Evolutionary conservation across 2,888 invertebrate genomes (phyloP), one percentile per base, ranked within the genome.

Genomic region (Xestoiulus laeticollis): DNA sequence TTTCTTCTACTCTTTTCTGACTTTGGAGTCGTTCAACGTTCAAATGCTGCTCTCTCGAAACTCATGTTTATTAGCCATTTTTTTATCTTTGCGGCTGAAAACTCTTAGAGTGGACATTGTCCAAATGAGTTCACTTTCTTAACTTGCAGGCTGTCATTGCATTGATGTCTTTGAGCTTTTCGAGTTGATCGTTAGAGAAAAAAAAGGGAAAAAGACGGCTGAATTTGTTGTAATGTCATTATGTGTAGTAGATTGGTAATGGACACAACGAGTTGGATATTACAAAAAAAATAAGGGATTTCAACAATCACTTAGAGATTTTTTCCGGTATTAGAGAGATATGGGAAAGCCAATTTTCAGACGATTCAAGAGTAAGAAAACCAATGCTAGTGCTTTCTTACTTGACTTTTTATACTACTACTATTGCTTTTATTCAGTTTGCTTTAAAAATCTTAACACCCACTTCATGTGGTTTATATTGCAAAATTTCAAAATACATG

Each of bases 251-350:
- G 78, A 78, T 14, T 78, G 30, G 30, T 78, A 78, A 78, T 78
- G 78, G 78, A 78, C 78, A 78, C 78, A 78, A 78, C 78, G 78
- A 78, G 78, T 78, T 30, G 78, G 78, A 78, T 78, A 78, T 78
- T 30, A 30, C 30, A 30, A 78, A 78, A 48, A 59, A 78, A 78
- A 78, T 78, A 78, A 78, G 78, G 78, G 78, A 30, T 78, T 78
- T 78, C 78, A 78, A 78, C 78, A 78, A 78, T 78, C 78, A 78
- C 78, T 78, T 78, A 78, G 30, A 26, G 78, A 78, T 78, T 78
- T 78, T 78, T 78, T 78, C 78, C 78, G 78, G 78, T 78, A 26
- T 78, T 78, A 78, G 78, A 78, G 12, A 78, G 30, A 30, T 78
- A 78, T 78, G 22, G 78, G 78, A 78, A 78, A 68, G 68, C 26